phyloP scores from a whole-genome alignment of 1,140 invertebrate species.

The Drosophila rufa region DNA sequence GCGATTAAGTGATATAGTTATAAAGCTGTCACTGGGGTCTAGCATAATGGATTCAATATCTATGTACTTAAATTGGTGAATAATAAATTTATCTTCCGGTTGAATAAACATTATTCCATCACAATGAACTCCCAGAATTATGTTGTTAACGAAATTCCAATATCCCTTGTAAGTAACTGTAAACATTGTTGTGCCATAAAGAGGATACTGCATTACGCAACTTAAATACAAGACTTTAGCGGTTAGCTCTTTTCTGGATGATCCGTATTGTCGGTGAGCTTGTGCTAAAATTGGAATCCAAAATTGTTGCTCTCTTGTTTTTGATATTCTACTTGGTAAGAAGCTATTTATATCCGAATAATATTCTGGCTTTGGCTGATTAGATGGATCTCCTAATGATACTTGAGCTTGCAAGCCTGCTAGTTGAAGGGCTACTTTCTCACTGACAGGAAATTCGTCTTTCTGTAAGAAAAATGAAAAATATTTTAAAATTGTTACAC shows the following conservation, averaged over 20 bases:
- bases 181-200: slow-evolving; percentile 97
- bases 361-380: slow-evolving; percentile 88
- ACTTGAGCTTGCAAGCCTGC: slow-evolving; percentile 98
- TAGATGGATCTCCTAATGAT: slow-evolving; percentile 92
- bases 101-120: slow-evolving; percentile 96
- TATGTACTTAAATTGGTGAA: slow-evolving; percentile 94
- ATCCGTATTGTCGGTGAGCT: slow-evolving; percentile 95
- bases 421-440: slow-evolving; percentile 96
- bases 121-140: slow-evolving; percentile 93
- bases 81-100: slow-evolving; percentile 94
- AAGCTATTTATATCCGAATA: slow-evolving; percentile 93
- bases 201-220: slow-evolving; percentile 98
- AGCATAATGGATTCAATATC: slow-evolving; percentile 96
- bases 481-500: background rate
- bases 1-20: slow-evolving; percentile 91
- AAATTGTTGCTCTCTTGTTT: slow-evolving; percentile 90
- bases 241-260: slow-evolving; percentile 94
- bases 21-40: slow-evolving; percentile 96
- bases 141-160: slow-evolving; percentile 92
- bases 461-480: slow-evolving; percentile 86
- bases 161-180: slow-evolving; percentile 96
- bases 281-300: slow-evolving; percentile 95
- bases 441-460: slow-evolving; percentile 97
- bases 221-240: slow-evolving; percentile 97
- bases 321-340: slow-evolving; percentile 91